Evolutionary conservation across 2,113 vertebrate species (phyloP).

Genomic region (Smithornis capensis): DNA sequence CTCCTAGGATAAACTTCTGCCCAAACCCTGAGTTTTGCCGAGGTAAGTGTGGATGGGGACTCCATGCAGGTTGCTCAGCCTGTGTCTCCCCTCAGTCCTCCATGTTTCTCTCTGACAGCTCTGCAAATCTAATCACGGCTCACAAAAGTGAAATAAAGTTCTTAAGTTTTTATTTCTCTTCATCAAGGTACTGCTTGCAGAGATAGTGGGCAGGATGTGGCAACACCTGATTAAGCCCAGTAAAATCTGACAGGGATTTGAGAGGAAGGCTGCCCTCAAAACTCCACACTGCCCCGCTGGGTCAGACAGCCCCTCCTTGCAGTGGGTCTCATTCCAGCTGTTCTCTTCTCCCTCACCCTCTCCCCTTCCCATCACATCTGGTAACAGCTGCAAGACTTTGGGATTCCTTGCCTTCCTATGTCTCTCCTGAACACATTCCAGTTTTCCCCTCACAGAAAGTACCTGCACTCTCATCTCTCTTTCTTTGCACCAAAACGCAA

Average conservation of each 20-base stretch:
- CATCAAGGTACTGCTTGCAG: not conserved
- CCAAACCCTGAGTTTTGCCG: not conserved
- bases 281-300: not conserved
- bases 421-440: not conserved
- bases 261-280: not conserved
- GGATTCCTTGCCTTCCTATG: not conserved
- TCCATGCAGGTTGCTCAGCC: not conserved
- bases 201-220: not conserved
- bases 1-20: not conserved
- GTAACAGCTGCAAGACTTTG: not conserved
- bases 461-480: not conserved
- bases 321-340: not conserved
- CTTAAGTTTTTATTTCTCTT: not conserved
- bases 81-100: not conserved
- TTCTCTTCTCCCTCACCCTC: not conserved
- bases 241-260: not conserved
- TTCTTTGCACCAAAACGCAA: not conserved
- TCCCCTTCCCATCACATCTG: not conserved
- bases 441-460: slow-evolving; percentile 8
- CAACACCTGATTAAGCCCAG: not conserved
- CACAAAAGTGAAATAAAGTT: not conserved
- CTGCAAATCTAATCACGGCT: not conserved
- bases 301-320: not conserved
- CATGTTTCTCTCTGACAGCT: not conserved
- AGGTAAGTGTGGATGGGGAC: not conserved